phyloP scores from a whole-genome alignment of 2,888 invertebrate species.

The Coelinius sp. region DNA sequence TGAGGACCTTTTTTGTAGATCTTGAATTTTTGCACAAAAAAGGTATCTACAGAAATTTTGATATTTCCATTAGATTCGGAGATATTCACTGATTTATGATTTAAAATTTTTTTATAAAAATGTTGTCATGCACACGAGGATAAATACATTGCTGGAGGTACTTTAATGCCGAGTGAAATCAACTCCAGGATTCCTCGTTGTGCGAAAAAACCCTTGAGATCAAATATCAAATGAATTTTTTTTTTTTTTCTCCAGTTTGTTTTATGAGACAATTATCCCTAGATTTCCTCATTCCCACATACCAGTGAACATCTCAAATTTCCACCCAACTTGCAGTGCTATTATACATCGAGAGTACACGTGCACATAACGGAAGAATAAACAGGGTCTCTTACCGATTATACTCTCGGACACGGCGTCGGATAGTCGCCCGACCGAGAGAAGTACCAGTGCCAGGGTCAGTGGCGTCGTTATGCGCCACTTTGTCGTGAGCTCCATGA shows the following conservation, averaged over 20 bases:
- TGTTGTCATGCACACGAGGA: too few species aligned
- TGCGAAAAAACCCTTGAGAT: too few species aligned
- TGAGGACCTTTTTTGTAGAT: too few species aligned
- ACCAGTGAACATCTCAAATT: not conserved
- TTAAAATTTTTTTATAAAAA: too few species aligned
- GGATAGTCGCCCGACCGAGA: constrained; percentile 53
- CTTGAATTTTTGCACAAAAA: too few species aligned
- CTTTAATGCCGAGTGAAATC: not conserved
- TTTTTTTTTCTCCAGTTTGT: not conserved
- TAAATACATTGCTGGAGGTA: constrained; percentile 8
- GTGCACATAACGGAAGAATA: constrained; percentile 10
- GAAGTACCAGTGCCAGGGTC: constrained; percentile 55
- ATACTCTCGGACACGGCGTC: constrained; percentile 62
- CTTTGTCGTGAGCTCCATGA: constrained; percentile 47
- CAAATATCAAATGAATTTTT: not conserved
- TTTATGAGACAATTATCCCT: not conserved
- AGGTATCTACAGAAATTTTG: too few species aligned
- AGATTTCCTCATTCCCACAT: constrained; percentile 23
- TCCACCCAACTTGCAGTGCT: not conserved
- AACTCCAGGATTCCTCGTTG: not conserved
- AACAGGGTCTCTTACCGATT: constrained; percentile 57
- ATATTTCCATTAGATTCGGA: too few species aligned
- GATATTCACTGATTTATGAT: too few species aligned
- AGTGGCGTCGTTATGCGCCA: constrained; percentile 48
- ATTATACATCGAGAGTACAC: constrained; percentile 5